Evolutionary conservation across 2,113 vertebrate species (phyloP).

Genomic region (Trematocara unimaculatum): DNA sequence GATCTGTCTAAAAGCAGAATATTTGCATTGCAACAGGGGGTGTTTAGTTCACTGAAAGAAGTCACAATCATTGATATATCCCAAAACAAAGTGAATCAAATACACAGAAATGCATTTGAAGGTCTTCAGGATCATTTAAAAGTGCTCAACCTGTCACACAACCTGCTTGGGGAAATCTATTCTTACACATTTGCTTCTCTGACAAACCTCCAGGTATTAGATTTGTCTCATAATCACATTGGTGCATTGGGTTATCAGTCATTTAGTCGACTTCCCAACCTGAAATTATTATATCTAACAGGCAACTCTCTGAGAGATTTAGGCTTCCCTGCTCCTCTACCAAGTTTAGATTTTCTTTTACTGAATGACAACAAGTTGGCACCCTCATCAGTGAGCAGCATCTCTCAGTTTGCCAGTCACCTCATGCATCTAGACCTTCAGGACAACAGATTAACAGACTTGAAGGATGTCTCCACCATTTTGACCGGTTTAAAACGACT

Average conservation of each 20-base stretch:
- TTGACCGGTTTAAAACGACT: slow-evolving; percentile 50
- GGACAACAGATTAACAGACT: slow-evolving; percentile 72
- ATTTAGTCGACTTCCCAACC: slow-evolving; percentile 66
- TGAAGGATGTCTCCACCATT: slow-evolving; percentile 67
- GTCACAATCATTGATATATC: slow-evolving; percentile 70
- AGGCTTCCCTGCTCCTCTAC: slow-evolving; percentile 50
- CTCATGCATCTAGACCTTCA: slow-evolving; percentile 61
- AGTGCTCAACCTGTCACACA: slow-evolving; percentile 75
- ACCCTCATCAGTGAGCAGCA: background rate
- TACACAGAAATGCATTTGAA: slow-evolving; percentile 72
- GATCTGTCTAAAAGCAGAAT: slow-evolving; percentile 77
- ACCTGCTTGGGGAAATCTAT: slow-evolving; percentile 80
- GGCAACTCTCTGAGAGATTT: slow-evolving; percentile 79
- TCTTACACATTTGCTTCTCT: slow-evolving; percentile 74
- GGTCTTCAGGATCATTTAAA: slow-evolving; percentile 72
- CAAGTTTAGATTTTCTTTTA: slow-evolving; percentile 41
- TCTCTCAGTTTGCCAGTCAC: background rate
- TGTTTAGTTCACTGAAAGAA: slow-evolving; percentile 70
- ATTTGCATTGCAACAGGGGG: slow-evolving; percentile 69
- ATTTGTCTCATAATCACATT: slow-evolving; percentile 84
- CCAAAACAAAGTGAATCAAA: slow-evolving; percentile 78
- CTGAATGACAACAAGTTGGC: slow-evolving; percentile 75
- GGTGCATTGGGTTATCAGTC: slow-evolving; percentile 63
- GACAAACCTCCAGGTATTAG: slow-evolving; percentile 55
- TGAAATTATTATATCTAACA: slow-evolving; percentile 68